phyloP scores from a whole-genome alignment of 2,113 vertebrate genomes.

The Crotalus viridis region DNA sequence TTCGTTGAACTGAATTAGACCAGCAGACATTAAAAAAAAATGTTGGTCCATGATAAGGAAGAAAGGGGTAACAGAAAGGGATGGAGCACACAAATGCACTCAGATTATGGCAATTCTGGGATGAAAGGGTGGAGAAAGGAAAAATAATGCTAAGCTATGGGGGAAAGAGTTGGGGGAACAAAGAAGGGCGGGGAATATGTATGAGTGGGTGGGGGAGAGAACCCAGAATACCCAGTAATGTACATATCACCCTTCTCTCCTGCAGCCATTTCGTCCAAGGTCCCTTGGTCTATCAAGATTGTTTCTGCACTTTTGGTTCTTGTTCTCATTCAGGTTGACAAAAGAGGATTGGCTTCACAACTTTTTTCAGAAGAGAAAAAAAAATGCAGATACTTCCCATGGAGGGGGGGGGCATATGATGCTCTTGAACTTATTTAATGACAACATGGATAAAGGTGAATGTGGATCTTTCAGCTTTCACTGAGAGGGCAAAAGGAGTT shows the following conservation, averaged over 20 bases:
- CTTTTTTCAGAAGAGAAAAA: not conserved
- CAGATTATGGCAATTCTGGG: not conserved
- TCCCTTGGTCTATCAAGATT: not conserved
- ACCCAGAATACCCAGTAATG: not conserved
- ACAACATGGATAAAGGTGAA: not conserved
- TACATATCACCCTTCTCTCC: not conserved
- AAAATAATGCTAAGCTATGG: not conserved
- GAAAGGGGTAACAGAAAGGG: not conserved
- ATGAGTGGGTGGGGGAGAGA: not conserved
- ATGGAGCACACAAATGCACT: not conserved
- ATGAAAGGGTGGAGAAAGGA: not conserved
- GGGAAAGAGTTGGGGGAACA: not conserved
- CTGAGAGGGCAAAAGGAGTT: not conserved
- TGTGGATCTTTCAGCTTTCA: not conserved
- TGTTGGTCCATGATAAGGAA: not conserved
- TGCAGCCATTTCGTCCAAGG: not conserved
- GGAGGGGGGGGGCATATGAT: not conserved
- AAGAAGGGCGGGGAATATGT: not conserved
- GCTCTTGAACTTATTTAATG: not conserved
- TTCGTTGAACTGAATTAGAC: not conserved
- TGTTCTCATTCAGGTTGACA: not conserved
- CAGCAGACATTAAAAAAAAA: not conserved
- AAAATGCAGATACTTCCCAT: not conserved
- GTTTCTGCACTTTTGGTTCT: not conserved
- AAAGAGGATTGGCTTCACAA: not conserved